A percentile compares a stretch with the other conserved stretches of the same genome.
Evolutionary conservation across 2,888 invertebrate species (phyloP).

Genomic region (Hyles lineata): DNA sequence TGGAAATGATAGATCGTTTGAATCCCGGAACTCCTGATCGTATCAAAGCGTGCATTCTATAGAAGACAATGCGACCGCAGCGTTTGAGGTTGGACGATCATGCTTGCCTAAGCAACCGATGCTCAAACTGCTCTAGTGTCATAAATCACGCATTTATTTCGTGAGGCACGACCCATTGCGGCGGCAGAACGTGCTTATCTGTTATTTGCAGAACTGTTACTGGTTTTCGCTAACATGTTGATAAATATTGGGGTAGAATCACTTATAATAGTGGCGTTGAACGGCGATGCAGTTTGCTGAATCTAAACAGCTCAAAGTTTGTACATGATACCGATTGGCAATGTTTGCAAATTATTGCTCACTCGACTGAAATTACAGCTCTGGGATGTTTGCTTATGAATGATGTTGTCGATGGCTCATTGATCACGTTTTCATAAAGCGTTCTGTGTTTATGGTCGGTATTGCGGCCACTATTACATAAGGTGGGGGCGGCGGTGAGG

Average conservation of each 20-base stretch:
- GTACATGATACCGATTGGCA: slow-evolving; percentile 40
- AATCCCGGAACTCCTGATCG: slow-evolving; percentile 1
- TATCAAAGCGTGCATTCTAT: no score
- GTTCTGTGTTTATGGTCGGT: background rate
- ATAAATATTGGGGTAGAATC: slow-evolving; percentile 72
- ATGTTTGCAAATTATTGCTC: slow-evolving; percentile 53
- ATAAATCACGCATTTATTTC: slow-evolving; percentile 82
- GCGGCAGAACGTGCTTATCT: slow-evolving; percentile 79
- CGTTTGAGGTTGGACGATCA: background rate
- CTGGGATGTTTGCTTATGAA: slow-evolving; percentile 13
- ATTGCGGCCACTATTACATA: background rate
- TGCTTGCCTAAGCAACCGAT: slow-evolving; percentile 10
- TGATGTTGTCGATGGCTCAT: slow-evolving; percentile 16
- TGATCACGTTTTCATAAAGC: slow-evolving; percentile 24
- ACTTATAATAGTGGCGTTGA: slow-evolving; percentile 46
- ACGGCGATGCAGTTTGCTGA: slow-evolving; percentile 44
- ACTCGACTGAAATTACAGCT: slow-evolving; percentile 47
- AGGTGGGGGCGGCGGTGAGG: background rate
- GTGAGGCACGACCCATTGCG: slow-evolving; percentile 70
- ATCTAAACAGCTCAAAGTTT: slow-evolving; percentile 48
- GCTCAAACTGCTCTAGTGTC: slow-evolving; percentile 61
- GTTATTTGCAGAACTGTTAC: slow-evolving; percentile 74
- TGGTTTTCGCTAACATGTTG: slow-evolving; percentile 70
- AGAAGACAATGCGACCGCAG: slow-evolving; percentile 4
- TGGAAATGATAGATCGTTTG: background rate